phyloP scores from a whole-genome alignment of 2,113 vertebrate genomes.

The Notarius lentiginosus region DNA sequence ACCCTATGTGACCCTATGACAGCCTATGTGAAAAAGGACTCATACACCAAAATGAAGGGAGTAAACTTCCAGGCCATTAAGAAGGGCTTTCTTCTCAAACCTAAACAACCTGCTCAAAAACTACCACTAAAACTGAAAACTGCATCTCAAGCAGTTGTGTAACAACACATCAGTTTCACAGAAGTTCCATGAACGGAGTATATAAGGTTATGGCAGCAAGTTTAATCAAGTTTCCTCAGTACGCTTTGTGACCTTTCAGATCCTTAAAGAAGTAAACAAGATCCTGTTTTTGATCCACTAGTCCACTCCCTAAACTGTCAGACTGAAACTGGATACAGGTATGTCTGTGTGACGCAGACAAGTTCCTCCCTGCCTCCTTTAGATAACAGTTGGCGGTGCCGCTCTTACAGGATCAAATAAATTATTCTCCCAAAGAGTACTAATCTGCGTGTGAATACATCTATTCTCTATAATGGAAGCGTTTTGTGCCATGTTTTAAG shows the following conservation, averaged over 20 bases:
- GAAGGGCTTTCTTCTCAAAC: not conserved
- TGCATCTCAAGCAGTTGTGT: no score
- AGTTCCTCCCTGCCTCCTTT: not conserved
- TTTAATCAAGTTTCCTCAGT: conserved; percentile 55
- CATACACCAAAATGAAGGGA: not conserved
- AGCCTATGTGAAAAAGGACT: not conserved
- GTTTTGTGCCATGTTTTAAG: no score
- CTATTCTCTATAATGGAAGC: no score
- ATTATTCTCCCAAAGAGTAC: conserved; percentile 9
- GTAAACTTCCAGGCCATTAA: not conserved
- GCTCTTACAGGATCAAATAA: not conserved
- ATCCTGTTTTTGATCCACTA: conserved; percentile 46
- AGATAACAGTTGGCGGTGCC: conserved; percentile 18
- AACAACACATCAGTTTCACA: not conserved
- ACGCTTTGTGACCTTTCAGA: conserved; percentile 57
- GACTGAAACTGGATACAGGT: conserved; percentile 61
- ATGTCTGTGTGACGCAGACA: conserved; percentile 40
- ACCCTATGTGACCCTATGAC: no score
- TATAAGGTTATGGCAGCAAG: conserved; percentile 47
- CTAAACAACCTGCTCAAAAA: not conserved
- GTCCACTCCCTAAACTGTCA: conserved; percentile 38
- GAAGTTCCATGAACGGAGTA: not conserved
- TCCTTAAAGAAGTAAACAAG: conserved; percentile 65
- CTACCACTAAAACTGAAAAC: not conserved
- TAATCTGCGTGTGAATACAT: conserved; percentile 18